Evolutionary conservation across 2,797 vertebrate genomes (phyloP), one percentile per base, ranked within the genome.

Genomic region (Clamator glandarius): DNA sequence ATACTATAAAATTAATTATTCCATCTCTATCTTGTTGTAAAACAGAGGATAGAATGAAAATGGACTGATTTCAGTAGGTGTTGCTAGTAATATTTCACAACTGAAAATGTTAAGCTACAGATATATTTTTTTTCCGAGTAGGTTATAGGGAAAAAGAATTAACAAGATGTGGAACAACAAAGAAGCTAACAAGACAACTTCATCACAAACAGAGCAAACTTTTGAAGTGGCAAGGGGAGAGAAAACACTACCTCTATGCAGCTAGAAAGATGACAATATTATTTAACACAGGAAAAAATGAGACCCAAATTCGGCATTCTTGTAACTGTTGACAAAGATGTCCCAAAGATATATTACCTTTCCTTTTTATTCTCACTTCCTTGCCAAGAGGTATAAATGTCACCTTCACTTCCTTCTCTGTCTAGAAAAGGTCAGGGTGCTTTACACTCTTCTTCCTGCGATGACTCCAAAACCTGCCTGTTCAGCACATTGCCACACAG

Each of bases 401-500:
- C 88, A 94, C 89, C 92, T 94, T 87, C 90, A n/a, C 78, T 92
- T 90, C 89, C 91, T 86, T 66, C 41, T 86, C 68, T 12, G 3
- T 15, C 64, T 88, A 31, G 28, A 64, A 51, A 96, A 94, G 82
- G 82, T 87, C 87, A 92, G 85, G 50, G 31, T 93, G 83, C 67
- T 91, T 89, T 74, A 85, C 46, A 81, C 59, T 42, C 76, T 92
- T 79, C 79, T 89, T 94, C 83, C 84, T 76, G 80, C 75, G 62
- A 41, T 29, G 58, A 20, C 59, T 87, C 80, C 61, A 54, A 79
- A 93, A 83, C 64, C 11, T 74, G 94, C 77, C 68, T 84, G 87
- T 76, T 96, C 94, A 95, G 95, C 94, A 94, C 26, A 15, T 58
- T 89, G 91, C 68, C 78, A 68, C 77, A 67, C 59, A 61, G 39